Evolutionary conservation across 2,888 invertebrate genomes (phyloP).

Genomic region (Caenorhabditis angaria): DNA sequence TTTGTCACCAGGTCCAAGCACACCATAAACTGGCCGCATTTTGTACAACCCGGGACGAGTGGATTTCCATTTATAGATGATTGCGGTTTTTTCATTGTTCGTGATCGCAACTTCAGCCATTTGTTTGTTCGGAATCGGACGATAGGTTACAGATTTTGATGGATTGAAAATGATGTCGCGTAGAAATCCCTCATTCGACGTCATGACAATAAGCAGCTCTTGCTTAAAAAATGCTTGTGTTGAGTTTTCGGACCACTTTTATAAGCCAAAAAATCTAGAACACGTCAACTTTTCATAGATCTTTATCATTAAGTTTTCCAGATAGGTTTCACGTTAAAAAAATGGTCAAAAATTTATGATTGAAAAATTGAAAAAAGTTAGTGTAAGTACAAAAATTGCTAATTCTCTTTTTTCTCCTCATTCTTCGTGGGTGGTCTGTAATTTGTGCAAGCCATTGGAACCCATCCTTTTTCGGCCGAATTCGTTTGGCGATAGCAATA

Average conservation of each 20-base stretch:
- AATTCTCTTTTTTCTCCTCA: background rate
- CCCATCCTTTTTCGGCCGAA: constrained; percentile 50
- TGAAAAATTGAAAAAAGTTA: background rate
- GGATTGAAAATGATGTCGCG: constrained; percentile 6
- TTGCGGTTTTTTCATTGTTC: constrained; percentile 15
- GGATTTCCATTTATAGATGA: constrained; percentile 19
- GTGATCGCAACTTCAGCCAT: constrained; percentile 6
- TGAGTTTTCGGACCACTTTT: no score
- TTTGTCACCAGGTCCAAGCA: background rate
- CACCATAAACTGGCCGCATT: constrained; percentile 15
- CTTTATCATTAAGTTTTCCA: no score
- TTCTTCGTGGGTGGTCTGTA: background rate
- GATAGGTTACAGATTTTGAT: constrained; percentile 12
- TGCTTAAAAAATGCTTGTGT: no score
- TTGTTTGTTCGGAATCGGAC: constrained; percentile 14
- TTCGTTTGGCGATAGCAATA: constrained; percentile 52
- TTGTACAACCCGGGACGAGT: constrained; percentile 16
- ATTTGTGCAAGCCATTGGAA: constrained; percentile 42
- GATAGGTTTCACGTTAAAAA: no score
- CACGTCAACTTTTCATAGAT: background rate
- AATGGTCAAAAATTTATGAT: no score
- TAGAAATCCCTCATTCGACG: background rate
- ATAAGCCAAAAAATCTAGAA: no score
- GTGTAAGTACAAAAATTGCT: background rate
- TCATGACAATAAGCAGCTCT: no score